Evolutionary conservation across 2,888 invertebrate species (phyloP).

Genomic region (Nemurella pictetii): DNA sequence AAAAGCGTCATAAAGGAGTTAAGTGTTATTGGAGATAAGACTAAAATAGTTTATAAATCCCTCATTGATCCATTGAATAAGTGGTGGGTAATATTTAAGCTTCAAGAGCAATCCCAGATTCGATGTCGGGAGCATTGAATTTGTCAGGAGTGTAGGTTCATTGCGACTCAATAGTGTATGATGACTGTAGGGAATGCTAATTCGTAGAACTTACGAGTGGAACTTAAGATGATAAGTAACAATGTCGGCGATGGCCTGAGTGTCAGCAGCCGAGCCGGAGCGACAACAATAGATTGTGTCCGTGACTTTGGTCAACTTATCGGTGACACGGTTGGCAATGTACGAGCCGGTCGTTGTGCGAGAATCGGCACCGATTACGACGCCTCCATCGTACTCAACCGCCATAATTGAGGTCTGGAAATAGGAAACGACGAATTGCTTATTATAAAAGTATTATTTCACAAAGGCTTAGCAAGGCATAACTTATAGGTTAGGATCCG

Average conservation of each 20-base stretch:
- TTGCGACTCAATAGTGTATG: too few relatives aligned
- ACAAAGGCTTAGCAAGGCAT: too few relatives aligned
- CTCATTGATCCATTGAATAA: too few relatives aligned
- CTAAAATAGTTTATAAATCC: too few relatives aligned
- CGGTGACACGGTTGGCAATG: constrained; percentile 93
- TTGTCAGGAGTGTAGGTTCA: too few relatives aligned
- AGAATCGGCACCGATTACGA: constrained; percentile 97
- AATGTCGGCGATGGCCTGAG: constrained; percentile 96
- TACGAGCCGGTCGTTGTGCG: constrained; percentile 92
- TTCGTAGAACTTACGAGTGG: constrained; percentile 65
- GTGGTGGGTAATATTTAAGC: too few relatives aligned
- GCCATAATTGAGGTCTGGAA: constrained; percentile 94
- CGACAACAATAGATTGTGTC: constrained; percentile 97
- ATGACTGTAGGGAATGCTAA: too few relatives aligned
- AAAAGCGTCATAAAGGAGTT: too few relatives aligned
- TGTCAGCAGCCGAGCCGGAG: constrained; percentile 98
- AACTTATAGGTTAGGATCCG: background rate
- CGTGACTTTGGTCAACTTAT: constrained; percentile 92
- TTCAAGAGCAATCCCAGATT: background rate
- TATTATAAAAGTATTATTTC: too few relatives aligned
- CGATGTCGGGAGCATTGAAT: too few relatives aligned
- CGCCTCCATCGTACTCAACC: constrained; percentile 92
- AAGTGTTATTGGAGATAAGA: too few relatives aligned
- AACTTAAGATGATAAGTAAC: constrained; percentile 90
- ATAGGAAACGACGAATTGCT: constrained; percentile 39